Evolutionary conservation across 1,140 invertebrate genomes (phyloP).

Genomic region (Cydia fagiglandana): DNA sequence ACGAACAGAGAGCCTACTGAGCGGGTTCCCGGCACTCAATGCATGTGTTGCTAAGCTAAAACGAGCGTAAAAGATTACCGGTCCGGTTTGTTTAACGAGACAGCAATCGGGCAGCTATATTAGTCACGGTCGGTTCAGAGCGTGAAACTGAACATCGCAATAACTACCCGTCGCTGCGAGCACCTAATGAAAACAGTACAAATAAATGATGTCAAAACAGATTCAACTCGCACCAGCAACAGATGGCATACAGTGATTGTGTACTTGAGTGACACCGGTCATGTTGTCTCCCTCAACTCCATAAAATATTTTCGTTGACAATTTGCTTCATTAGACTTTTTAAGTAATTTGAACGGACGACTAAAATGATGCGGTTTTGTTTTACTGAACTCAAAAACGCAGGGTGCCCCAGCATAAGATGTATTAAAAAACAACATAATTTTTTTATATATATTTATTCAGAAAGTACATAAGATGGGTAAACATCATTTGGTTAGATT

Average conservation of each 20-base stretch:
- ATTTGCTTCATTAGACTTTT: no score
- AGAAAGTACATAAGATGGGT: no score
- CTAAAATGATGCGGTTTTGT: no score
- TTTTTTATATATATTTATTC: no score
- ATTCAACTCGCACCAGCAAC: background rate
- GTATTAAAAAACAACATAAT: no score
- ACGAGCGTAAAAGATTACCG: background rate
- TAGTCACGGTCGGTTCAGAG: slow-evolving; percentile 35
- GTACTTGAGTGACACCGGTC: background rate
- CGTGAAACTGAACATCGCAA: slow-evolving; percentile 37
- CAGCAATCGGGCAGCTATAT: slow-evolving; percentile 36
- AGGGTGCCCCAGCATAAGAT: no score
- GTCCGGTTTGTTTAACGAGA: slow-evolving; percentile 37
- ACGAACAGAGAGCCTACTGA: no score
- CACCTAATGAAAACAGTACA: background rate
- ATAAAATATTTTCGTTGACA: background rate
- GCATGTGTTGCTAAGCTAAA: no score
- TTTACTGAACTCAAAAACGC: no score
- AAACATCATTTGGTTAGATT: no score
- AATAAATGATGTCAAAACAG: background rate
- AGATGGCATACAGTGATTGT: background rate
- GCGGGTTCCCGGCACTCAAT: no score
- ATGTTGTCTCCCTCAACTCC: background rate
- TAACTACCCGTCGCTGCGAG: background rate
- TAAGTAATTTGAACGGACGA: no score